Percentiles rank a stretch among this genome's conserved stretches.
Evolutionary conservation across 2,113 vertebrate species (phyloP).

Genomic region (Xerus inauris): DNA sequence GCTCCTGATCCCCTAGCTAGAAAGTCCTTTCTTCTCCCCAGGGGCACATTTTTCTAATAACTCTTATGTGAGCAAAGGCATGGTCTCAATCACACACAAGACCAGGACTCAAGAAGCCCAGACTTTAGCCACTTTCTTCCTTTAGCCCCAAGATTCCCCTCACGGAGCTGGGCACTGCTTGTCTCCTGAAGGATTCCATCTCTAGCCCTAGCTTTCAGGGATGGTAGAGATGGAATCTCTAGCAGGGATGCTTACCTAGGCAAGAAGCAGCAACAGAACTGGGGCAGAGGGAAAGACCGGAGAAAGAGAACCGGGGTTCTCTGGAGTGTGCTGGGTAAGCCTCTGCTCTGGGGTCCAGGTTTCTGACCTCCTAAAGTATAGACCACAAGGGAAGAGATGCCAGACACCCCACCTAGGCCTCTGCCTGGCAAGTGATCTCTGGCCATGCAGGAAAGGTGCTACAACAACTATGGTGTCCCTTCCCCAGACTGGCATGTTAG

Average conservation of each 20-base stretch:
- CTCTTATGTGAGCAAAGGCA: background rate
- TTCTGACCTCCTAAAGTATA: background rate
- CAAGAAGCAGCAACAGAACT: background rate
- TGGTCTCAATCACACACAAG: background rate
- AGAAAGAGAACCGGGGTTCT: background rate
- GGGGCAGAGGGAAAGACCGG: background rate
- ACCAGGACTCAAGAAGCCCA: background rate
- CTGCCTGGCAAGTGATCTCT: background rate
- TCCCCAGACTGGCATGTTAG: background rate
- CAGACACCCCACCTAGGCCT: background rate
- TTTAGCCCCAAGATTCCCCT: background rate
- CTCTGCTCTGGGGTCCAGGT: background rate
- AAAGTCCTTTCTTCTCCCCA: background rate
- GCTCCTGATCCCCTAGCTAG: background rate
- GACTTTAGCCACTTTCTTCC: background rate
- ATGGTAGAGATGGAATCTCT: too few relatives aligned
- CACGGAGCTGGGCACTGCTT: background rate
- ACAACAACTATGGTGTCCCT: accelerated
- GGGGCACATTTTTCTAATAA: background rate
- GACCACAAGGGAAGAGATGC: background rate
- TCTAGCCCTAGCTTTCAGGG: background rate
- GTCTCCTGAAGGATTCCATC: background rate
- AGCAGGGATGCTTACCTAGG: too few relatives aligned
- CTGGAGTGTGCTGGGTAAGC: too few relatives aligned
- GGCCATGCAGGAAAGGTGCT: background rate